Evolutionary conservation across 2,113 vertebrate genomes (phyloP), one percentile per base, ranked within the genome.

Genomic region (Neotoma lepida): DNA sequence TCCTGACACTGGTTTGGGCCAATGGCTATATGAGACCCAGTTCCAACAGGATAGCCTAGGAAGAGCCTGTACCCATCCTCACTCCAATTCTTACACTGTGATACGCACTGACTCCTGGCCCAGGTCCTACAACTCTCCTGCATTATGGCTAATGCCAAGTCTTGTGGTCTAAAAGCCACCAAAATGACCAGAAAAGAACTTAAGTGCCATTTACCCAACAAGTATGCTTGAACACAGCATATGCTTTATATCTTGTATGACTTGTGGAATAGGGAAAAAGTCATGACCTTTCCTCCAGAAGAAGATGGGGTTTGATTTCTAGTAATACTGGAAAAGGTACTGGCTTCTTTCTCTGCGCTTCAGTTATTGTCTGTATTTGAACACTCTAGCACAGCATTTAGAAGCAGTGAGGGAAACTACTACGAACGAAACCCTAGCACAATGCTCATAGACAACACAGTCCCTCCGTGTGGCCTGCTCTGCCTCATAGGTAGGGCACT

Each of bases 151-250:
- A 94, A 85, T 73, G 51, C 68, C 84, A 94, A 94, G 39, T 33
- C 66, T 71, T 88, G 33, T 68, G 61, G 58, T 93, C 64, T 68
- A 94, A 96, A 96, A 86, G n/a, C 61, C 86, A 89, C 9, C 54
- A 39, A 82, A 78, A 51, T 90, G 58, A 93, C 51, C 33, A 94
- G 70, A 95, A 90, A 90, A 81, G 96, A 96, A 90, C 30, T 82
- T 82, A 88, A 90, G 54, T 86, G 33, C 71, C 54, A 54, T 58
- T 78, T 90, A 91, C 33, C 44, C 71, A 80, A 76, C 94, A 96
- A 93, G 15, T 68, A 61, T 51, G 20, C 33, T 12, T 68, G 26
- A n/a, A 81, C 22, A 91, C 6, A 88, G 30, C 51, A 91, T 89
- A 88, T 81, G 73, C 12, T 90, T 93, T 93, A 61, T 41, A 90